These are phyloP conservation scores for Chauna torquata DNA, from an alignment of 2,113 vertebrate species.

Conservation along the genomic window DNA sequence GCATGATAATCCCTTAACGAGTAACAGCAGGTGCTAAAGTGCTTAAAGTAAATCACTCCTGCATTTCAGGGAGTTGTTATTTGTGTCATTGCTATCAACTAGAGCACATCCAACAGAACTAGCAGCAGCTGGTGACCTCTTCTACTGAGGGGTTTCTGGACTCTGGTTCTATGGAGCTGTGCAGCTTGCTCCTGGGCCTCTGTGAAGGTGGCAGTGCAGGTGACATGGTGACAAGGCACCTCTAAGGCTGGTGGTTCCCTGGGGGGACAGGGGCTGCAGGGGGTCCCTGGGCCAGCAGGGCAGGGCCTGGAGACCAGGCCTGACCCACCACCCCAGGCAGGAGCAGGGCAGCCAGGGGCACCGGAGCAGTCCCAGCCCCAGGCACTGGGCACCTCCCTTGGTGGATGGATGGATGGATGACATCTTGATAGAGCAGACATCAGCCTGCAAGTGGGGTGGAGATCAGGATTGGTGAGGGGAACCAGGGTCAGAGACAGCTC, in stretches of 20 bases:
- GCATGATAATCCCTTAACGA: slow-evolving; percentile 72
- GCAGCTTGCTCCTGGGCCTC: background rate
- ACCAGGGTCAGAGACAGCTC: background rate
- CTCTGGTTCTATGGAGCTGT: background rate
- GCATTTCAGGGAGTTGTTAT: slow-evolving; percentile 62
- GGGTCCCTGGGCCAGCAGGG: background rate
- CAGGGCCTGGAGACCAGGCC: background rate
- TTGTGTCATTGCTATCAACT: slow-evolving; percentile 41
- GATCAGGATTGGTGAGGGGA: background rate
- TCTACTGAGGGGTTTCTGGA: background rate
- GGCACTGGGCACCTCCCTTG: rapidly evolving
- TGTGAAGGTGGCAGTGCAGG: background rate
- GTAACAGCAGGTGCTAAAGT: slow-evolving; percentile 77
- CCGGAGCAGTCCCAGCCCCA: rapidly evolving
- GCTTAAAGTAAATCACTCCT: slow-evolving; percentile 71
- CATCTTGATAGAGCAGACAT: background rate
- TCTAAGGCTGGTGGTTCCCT: background rate
- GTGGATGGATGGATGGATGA: too few relatives aligned
- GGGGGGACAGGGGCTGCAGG: background rate
- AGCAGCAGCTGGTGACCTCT: background rate
- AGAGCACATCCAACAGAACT: slow-evolving; percentile 17
- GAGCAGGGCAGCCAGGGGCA: background rate
- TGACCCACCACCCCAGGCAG: rapidly evolving
- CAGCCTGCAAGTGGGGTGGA: background rate
- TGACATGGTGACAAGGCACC: background rate